A percentile compares a stretch with the other conserved stretches of the same genome.
phyloP scores from a whole-genome alignment of 2,113 vertebrate species.

The Vombatus ursinus region DNA sequence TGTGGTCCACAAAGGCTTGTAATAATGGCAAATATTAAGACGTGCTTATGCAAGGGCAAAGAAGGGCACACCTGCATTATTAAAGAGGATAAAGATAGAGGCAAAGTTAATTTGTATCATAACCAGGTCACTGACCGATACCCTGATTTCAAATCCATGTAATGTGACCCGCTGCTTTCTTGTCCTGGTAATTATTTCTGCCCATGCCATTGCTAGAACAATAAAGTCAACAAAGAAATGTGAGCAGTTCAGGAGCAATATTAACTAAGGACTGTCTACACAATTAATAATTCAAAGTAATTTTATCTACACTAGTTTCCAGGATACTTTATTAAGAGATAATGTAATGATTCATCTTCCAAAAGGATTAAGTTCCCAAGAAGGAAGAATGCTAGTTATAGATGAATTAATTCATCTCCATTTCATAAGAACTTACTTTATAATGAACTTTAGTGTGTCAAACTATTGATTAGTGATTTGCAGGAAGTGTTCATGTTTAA shows the following conservation, averaged over 20 bases:
- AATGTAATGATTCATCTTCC: constrained; percentile 69
- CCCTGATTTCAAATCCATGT: constrained; percentile 85
- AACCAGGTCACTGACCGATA: constrained; percentile 84
- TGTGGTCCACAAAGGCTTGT: constrained; percentile 45
- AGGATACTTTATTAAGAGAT: constrained; percentile 80
- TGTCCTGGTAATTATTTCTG: constrained; percentile 90
- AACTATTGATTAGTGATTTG: constrained; percentile 30
- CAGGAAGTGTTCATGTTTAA: constrained; percentile 49
- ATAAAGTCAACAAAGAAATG: constrained; percentile 90
- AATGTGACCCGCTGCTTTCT: constrained; percentile 87
- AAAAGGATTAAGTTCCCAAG: constrained; percentile 52
- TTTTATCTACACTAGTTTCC: constrained; percentile 92
- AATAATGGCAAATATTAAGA: constrained; percentile 72
- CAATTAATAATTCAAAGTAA: constrained; percentile 97
- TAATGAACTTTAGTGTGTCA: neutral
- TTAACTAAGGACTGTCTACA: constrained; percentile 90
- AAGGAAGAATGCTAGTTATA: constrained; percentile 30
- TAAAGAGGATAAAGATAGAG: constrained; percentile 83
- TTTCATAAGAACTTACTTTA: constrained; percentile 18
- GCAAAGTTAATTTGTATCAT: constrained; percentile 88
- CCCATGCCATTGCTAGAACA: constrained; percentile 84
- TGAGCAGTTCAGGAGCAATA: constrained; percentile 89
- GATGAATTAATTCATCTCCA: constrained; percentile 47
- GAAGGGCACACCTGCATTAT: constrained; percentile 85
- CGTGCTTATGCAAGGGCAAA: constrained; percentile 49